Conservation (phyloP, 1,140 invertebrate genomes). For the Lamellibrachia luymesi region DNA sequence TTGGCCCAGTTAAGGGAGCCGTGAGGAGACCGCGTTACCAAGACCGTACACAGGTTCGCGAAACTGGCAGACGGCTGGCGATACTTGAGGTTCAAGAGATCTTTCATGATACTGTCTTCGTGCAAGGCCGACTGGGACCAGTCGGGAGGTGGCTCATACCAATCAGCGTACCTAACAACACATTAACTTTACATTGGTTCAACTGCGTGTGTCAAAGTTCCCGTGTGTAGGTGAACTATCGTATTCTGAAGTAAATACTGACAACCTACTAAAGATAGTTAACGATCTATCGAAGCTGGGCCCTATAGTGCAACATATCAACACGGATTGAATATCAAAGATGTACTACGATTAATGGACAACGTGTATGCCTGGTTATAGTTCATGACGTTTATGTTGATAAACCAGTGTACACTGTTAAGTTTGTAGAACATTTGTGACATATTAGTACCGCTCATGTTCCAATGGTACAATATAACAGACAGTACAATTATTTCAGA, state of each 20-base stretch:
- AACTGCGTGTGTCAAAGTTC: neutral
- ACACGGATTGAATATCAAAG: neutral
- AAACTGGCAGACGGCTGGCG: constrained; percentile 1
- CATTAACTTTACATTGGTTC: neutral
- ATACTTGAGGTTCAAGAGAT: constrained; percentile 1
- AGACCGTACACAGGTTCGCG: constrained; percentile 11
- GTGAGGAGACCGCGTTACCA: neutral
- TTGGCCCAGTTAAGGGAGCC: constrained; percentile 11
- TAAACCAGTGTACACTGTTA: too few relatives aligned
- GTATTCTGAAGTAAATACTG: too few relatives aligned
- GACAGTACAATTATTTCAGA: too few relatives aligned
- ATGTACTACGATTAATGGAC: neutral
- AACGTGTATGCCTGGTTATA: neutral
- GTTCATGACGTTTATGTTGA: neutral
- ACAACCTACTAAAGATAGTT: neutral
- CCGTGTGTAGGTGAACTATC: neutral
- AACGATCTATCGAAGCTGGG: neutral
- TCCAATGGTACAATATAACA: too few relatives aligned
- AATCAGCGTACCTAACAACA: constrained; percentile 8
- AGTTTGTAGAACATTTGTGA: too few relatives aligned
- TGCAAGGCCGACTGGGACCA: constrained; percentile 7
- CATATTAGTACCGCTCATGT: too few relatives aligned
- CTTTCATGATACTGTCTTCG: neutral
- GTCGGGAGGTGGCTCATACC: neutral
- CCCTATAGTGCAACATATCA: neutral